phyloP scores from a whole-genome alignment of 2,113 vertebrate genomes.

The Spermophilus dauricus region DNA sequence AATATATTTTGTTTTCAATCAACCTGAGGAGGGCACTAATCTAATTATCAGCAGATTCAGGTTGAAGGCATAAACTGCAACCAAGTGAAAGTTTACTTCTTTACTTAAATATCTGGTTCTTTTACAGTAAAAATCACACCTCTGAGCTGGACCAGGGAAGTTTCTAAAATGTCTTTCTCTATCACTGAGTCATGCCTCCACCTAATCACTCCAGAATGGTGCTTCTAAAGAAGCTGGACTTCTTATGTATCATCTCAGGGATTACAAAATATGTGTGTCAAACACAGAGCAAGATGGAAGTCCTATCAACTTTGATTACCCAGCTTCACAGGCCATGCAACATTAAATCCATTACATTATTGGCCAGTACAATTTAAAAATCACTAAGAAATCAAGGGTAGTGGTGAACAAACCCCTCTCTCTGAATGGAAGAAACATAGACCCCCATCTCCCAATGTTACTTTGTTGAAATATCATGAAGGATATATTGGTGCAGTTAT shows the following conservation, averaged over 20 bases:
- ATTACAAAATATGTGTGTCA: neutral
- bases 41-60: neutral
- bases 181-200: neutral
- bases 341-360: no score
- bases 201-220: neutral
- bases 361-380: neutral
- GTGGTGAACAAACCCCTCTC: neutral
- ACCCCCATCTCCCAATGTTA: neutral
- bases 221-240: neutral
- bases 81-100: neutral
- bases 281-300: neutral
- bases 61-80: neutral
- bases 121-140: neutral
- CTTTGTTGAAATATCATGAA: neutral
- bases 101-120: neutral
- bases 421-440: neutral
- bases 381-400: neutral
- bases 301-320: neutral
- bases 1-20: neutral
- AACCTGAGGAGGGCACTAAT: neutral
- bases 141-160: accelerated
- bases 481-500: neutral
- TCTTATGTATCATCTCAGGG: neutral
- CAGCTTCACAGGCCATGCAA: neutral
- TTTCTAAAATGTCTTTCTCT: neutral